Base-by-base conservation (phyloP, 2,113 vertebrate genomes). In the Pheucticus melanocephalus region DNA sequence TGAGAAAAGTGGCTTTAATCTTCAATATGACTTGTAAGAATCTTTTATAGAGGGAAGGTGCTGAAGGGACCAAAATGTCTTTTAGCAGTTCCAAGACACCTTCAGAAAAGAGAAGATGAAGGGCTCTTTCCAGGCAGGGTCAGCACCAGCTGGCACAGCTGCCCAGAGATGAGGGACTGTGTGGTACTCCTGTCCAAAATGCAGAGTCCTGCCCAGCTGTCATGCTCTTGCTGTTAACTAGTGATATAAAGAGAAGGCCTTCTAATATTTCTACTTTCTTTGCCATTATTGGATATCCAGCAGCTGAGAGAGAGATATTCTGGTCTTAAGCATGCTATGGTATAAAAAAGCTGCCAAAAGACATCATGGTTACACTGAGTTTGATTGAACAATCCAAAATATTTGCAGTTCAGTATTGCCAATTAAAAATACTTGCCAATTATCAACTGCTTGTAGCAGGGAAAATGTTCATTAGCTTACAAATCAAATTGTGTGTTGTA, bases 371-470 rank as follows among this genome's bases (percentile, higher is more conserved):
- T 97, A 91, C 78, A 70, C 72, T 92, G 92, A 88, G 47, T 93
- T 93, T 96, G 79, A 96, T 79, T 96, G 95, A 93, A 97, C 53
- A 96, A 94, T 90, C 94, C 90, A 97, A 95, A 96, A 96, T 97
- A 97, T 97, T 97, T 97, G 69, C 63, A 54, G 76, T 95, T 96
- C 22, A 92, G 44, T 84, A 84, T 73, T 97, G 96, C 97, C 96
- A 97, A 65, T 95, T 96, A 92, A 94, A 96, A 94, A 73, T 88
- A 89, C 95, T 96, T 97, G 97, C 95, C 94, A 97, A 95, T 92
- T 96, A 92, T 96, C 82, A 84, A 61, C 73, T 80, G 88, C 84
- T 93, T 88, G 54, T 90, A 82, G 56, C 6, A 8, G 76, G 40
- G n/a, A 95, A 97, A 94, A 83, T 86, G 63, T 88, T 94, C 87